phyloP scores from a whole-genome alignment of 2,797 vertebrate genomes.

The Bradypus variegatus region DNA sequence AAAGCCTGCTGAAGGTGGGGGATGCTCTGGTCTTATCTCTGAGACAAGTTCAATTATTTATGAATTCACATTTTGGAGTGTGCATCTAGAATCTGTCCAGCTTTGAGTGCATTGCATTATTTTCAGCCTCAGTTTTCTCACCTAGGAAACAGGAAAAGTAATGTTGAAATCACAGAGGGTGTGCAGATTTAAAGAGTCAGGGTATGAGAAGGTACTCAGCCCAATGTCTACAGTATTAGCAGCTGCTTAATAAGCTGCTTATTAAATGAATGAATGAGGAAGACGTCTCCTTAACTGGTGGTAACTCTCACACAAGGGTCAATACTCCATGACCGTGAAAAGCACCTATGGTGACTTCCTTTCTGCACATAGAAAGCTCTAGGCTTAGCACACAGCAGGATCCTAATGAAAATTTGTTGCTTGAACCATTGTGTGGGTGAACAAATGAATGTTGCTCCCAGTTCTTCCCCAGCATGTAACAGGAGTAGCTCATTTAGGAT shows the following conservation, averaged over 20 bases:
- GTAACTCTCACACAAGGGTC: background rate
- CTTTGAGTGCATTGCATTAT: background rate
- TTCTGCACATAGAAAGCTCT: background rate
- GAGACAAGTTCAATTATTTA: background rate
- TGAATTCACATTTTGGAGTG: background rate
- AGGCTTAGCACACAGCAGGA: background rate
- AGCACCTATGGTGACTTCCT: background rate
- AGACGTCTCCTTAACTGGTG: background rate
- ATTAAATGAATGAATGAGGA: background rate
- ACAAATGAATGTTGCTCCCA: background rate
- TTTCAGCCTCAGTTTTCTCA: background rate
- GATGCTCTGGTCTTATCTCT: background rate
- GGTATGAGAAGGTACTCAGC: background rate
- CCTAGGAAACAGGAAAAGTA: background rate
- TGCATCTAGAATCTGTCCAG: background rate
- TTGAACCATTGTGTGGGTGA: fast-evolving
- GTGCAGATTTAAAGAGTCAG: background rate
- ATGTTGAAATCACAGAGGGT: background rate
- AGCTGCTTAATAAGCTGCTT: background rate
- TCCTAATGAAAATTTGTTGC: background rate
- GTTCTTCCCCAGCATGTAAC: too few species aligned
- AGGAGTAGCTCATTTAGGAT: background rate
- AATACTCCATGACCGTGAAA: background rate
- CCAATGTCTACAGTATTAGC: background rate
- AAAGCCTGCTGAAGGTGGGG: background rate